Percentiles rank a stretch among this genome's conserved stretches.
phyloP scores from a whole-genome alignment of 2,888 invertebrate species.

The Meandrusa payeni region DNA sequence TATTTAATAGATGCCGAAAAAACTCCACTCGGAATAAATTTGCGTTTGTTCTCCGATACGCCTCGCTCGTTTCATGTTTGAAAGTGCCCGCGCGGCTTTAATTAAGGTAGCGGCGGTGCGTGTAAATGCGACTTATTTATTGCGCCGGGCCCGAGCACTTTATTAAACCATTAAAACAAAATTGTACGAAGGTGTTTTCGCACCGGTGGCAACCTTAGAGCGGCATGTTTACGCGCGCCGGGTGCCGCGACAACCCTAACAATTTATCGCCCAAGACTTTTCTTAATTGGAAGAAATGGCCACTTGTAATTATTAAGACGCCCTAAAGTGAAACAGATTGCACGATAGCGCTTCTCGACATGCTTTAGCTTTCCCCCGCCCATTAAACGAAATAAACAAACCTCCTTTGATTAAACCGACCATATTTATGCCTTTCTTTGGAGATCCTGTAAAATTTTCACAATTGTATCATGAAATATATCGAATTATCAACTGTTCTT shows the following conservation, averaged over 20 bases:
- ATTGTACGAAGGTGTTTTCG: slow-evolving; percentile 39
- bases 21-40: slow-evolving; percentile 75
- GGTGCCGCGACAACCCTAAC: slow-evolving; percentile 68
- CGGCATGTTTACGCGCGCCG: slow-evolving; percentile 64
- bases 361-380: slow-evolving; percentile 50
- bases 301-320: slow-evolving; percentile 81
- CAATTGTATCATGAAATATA: too few relatives aligned
- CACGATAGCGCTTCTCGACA: slow-evolving; percentile 57
- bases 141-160: slow-evolving; percentile 56
- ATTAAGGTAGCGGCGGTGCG: slow-evolving; percentile 61
- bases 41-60: slow-evolving; percentile 71
- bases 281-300: slow-evolving; percentile 81
- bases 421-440: slow-evolving; percentile 21
- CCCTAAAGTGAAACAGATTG: slow-evolving; percentile 80
- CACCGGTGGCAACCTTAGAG: slow-evolving; percentile 56
- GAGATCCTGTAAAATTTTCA: too few relatives aligned
- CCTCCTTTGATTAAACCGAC: slow-evolving; percentile 19
- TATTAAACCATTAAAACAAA: slow-evolving; percentile 63
- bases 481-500: not conserved
- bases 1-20: slow-evolving; percentile 79
- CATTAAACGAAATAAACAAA: slow-evolving; percentile 31
- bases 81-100: slow-evolving; percentile 60
- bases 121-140: slow-evolving; percentile 63
- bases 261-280: slow-evolving; percentile 78
- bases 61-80: slow-evolving; percentile 58